phyloP scores from a whole-genome alignment of 2,797 vertebrate genomes.

The Denticeps clupeoides region DNA sequence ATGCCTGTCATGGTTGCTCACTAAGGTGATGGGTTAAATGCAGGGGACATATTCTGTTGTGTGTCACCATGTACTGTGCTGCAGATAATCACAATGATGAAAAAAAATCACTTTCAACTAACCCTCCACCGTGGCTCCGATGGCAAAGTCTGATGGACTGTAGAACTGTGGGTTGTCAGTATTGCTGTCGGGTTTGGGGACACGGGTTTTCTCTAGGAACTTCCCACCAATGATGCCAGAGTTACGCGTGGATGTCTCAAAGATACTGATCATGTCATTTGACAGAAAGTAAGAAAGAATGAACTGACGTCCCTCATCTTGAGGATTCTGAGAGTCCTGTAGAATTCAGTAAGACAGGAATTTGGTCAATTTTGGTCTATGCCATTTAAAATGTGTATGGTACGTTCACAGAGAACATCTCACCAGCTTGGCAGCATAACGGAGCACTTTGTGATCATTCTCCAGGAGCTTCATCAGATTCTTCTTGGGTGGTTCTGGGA shows the following conservation, averaged over 20 bases:
- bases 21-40: too few relatives aligned
- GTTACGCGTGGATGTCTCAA: conserved; percentile 69
- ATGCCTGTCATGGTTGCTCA: too few relatives aligned
- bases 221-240: conserved; percentile 76
- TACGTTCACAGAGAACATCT: conserved; percentile 35
- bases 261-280: conserved; percentile 76
- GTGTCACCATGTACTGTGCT: too few relatives aligned
- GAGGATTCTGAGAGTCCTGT: conserved; percentile 71
- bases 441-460: conserved; percentile 69
- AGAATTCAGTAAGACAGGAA: too few relatives aligned
- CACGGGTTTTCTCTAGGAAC: conserved; percentile 66
- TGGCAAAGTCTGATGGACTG: conserved; percentile 71
- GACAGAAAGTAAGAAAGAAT: conserved; percentile 75
- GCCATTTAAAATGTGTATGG: neutral
- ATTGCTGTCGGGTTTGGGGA: conserved; percentile 66
- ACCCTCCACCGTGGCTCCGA: conserved; percentile 80
- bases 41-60: too few relatives aligned
- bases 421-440: conserved; percentile 72
- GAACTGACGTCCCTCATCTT: conserved; percentile 67
- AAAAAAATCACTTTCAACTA: too few relatives aligned
- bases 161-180: conserved; percentile 68
- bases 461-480: conserved; percentile 72
- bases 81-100: too few relatives aligned
- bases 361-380: neutral
- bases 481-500: conserved; percentile 71